A percentile compares a stretch with the other conserved stretches of the same genome.
These are phyloP conservation scores for Chrysocyon brachyurus DNA, from an alignment of 2,797 vertebrate genomes.

Conservation along the genomic window DNA sequence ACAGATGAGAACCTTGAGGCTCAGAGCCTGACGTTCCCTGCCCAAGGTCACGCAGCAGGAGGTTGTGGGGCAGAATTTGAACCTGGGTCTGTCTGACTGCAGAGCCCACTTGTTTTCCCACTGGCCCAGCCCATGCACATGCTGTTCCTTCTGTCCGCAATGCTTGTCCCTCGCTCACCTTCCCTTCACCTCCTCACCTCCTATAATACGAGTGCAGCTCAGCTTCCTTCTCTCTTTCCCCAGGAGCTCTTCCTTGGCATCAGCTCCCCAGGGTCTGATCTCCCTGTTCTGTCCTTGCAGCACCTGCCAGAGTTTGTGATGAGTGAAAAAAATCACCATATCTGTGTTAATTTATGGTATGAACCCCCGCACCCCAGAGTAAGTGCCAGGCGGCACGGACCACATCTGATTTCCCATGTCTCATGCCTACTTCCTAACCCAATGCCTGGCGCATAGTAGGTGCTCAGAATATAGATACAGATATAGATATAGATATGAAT, in stretches of 20 bases:
- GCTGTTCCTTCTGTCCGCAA: background rate
- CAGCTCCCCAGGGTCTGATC: background rate
- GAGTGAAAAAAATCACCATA: rapidly evolving
- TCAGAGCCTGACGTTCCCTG: background rate
- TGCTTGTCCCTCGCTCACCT: background rate
- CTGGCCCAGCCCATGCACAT: rapidly evolving
- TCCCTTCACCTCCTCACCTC: rapidly evolving
- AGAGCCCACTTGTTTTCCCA: rapidly evolving
- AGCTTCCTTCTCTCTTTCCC: rapidly evolving
- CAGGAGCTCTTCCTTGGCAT: background rate
- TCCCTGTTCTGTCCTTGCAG: rapidly evolving
- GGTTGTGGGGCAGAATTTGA: background rate
- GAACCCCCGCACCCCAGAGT: rapidly evolving
- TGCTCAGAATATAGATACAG: background rate
- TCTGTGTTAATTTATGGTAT: no score
- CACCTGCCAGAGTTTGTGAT: background rate
- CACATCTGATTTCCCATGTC: rapidly evolving
- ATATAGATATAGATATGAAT: background rate
- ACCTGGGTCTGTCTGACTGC: background rate
- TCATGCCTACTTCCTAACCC: no score
- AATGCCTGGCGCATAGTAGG: rapidly evolving
- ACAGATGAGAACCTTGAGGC: background rate
- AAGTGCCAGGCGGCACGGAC: background rate
- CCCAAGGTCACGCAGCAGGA: background rate
- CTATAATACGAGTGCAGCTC: background rate